phyloP scores from a whole-genome alignment of 2,888 invertebrate species.

The Therioaphis trifolii region DNA sequence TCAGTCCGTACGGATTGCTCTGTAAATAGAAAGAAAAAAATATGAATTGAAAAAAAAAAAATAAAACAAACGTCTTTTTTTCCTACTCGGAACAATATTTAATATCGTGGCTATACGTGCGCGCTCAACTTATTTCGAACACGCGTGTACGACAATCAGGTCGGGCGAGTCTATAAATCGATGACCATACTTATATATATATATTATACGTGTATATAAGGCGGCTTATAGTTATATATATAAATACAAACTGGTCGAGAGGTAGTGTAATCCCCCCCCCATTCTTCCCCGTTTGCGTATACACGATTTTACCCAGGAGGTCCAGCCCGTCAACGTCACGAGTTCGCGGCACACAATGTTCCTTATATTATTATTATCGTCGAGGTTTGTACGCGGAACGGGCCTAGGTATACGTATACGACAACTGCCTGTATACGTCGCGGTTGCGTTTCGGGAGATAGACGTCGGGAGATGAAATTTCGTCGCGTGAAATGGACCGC shows the following conservation, averaged over 20 bases:
- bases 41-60: not conserved
- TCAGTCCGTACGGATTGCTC: conserved; percentile 91
- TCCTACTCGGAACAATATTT: conserved; percentile 15
- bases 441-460: not conserved
- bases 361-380: conserved; percentile 44
- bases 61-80: conserved; percentile 14
- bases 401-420: too few species aligned
- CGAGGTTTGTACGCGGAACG: not conserved
- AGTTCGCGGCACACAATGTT: conserved; percentile 11
- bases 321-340: conserved; percentile 59
- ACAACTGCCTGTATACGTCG: not conserved
- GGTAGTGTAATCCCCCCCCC: conserved; percentile 53
- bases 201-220: not conserved
- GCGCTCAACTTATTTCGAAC: conserved; percentile 6
- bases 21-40: conserved; percentile 71
- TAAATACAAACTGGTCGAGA: conserved; percentile 47
- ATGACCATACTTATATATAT: not conserved
- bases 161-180: conserved; percentile 61
- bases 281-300: conserved; percentile 22
- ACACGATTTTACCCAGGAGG: conserved; percentile 61
- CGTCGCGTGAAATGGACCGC: too few species aligned
- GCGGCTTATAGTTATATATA: conserved; percentile 35
- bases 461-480: too few species aligned
- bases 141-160: conserved; percentile 57
- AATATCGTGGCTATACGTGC: conserved; percentile 2